These are phyloP conservation scores for Scaptomyza pallida DNA, from an alignment of 1,140 invertebrate species.

Conservation along the genomic window DNA sequence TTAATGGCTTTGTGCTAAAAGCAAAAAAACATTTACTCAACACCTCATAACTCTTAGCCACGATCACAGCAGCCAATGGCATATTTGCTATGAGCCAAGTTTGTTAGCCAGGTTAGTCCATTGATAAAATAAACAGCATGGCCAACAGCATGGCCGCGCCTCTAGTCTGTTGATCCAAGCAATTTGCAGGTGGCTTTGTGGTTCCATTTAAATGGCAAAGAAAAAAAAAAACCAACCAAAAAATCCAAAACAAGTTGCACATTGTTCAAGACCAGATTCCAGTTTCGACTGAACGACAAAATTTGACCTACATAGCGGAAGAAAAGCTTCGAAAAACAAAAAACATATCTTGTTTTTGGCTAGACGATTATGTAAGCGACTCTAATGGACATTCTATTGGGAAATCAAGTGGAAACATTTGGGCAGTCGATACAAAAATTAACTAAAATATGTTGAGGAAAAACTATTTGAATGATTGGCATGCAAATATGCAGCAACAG, in stretches of 20 bases:
- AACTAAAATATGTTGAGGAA: not conserved
- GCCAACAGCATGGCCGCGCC: constrained; percentile 31
- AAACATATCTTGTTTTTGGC: constrained; percentile 8
- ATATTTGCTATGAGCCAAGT: constrained; percentile 10
- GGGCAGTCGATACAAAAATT: not conserved
- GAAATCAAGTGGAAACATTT: constrained; percentile 12
- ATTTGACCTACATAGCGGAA: constrained; percentile 37
- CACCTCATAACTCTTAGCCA: constrained; percentile 12
- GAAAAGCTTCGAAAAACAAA: not conserved
- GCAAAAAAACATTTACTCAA: constrained; percentile 3
- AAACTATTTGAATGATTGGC: constrained; percentile 17
- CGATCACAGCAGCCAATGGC: constrained; percentile 8
- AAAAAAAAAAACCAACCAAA: too few relatives aligned
- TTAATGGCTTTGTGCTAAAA: constrained; percentile 44
- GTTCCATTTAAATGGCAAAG: constrained; percentile 29
- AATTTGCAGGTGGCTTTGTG: constrained; percentile 54
- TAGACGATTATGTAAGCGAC: constrained; percentile 11
- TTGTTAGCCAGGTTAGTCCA: constrained; percentile 10
- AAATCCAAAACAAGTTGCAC: constrained; percentile 38
- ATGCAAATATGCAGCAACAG: constrained; percentile 34
- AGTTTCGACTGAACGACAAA: constrained; percentile 26
- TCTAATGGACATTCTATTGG: constrained; percentile 40
- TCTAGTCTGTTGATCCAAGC: constrained; percentile 35
- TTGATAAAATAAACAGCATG: constrained; percentile 37
- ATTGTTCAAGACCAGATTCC: constrained; percentile 31